phyloP scores from a whole-genome alignment of 2,797 vertebrate species.

The Sciurus vulgaris region DNA sequence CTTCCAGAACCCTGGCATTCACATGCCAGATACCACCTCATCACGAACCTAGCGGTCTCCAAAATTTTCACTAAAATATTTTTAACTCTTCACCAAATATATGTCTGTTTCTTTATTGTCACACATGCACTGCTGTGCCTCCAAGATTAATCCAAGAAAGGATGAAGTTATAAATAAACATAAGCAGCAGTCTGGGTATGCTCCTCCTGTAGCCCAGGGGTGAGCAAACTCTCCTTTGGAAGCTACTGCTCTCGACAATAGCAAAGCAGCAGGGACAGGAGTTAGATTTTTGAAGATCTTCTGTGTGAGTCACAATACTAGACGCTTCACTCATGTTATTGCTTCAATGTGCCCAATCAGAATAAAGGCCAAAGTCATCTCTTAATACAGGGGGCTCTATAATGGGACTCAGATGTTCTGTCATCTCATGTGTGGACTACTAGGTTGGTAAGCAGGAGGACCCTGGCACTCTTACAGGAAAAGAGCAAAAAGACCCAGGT shows the following conservation, averaged over 20 bases:
- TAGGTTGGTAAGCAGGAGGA: too few relatives aligned
- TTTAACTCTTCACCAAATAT: neutral
- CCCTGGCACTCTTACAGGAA: neutral
- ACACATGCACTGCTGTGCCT: too few relatives aligned
- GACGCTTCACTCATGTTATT: neutral
- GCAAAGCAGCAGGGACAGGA: neutral
- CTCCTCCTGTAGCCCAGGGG: neutral
- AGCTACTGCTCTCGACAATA: neutral
- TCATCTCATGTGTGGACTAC: neutral
- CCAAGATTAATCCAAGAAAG: neutral
- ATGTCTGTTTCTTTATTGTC: neutral
- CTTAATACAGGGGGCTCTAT: neutral
- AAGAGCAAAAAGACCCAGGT: neutral
- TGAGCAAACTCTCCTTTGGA: neutral
- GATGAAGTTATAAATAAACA: neutral
- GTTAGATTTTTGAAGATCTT: neutral
- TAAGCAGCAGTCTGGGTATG: neutral
- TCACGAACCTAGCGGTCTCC: neutral
- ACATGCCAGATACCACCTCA: neutral
- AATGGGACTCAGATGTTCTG: neutral
- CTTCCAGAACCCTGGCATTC: neutral
- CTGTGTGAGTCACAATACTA: neutral
- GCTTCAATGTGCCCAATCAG: neutral
- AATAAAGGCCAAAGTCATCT: neutral
- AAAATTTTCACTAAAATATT: neutral